Evolutionary conservation across 1,140 invertebrate species (phyloP), one percentile per base, ranked within the genome.

Genomic region (Drosophila cardini): DNA sequence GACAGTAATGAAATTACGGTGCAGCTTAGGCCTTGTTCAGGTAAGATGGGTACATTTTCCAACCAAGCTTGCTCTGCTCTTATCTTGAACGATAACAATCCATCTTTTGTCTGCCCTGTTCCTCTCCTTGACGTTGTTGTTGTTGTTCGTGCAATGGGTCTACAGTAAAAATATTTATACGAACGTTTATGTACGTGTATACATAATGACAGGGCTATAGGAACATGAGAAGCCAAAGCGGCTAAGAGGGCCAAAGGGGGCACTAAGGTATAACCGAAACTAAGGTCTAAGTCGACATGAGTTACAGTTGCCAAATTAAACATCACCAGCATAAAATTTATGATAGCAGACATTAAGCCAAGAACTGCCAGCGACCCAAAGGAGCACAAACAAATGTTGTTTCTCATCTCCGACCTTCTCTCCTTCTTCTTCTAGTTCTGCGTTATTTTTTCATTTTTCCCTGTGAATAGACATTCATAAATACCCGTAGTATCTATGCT

Each of bases 41-140:
- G 32, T 68, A 56, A 65, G 36, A 43, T 18, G 18, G 63, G 10
- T 18, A 45, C n/a, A 40, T 53, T 26, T 34, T 26, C 45, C 16
- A 34, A 21, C 30, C n/a, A 18, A 18, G 8, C 4, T 34, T 11
- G 40, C 36, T 36, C 18, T 52, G 65, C 64, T 68, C 61, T 89
- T 89, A 87, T 87, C 85, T 89, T 89, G 80, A 89, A 71, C 85
- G 84, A 89, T 87, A 89, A 87, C 84, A 87, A 87, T 87, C 84
- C 80, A 87, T 87, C 84, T 87, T 84, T 87, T 87, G 80, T 84
- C 84, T 89, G 70, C 69, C 78, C 69, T 89, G 72, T 63, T 46
- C 46, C 73, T 76, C 64, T 26, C 4, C 21, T 56, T 62, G 13
- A 78, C 71, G 61, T 61, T 55, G 52, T 21, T 52, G 45, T 32